These are phyloP conservation scores for Platyrinchus mystaceus DNA, from an alignment of 2,797 vertebrate species.

Conservation along the genomic window DNA sequence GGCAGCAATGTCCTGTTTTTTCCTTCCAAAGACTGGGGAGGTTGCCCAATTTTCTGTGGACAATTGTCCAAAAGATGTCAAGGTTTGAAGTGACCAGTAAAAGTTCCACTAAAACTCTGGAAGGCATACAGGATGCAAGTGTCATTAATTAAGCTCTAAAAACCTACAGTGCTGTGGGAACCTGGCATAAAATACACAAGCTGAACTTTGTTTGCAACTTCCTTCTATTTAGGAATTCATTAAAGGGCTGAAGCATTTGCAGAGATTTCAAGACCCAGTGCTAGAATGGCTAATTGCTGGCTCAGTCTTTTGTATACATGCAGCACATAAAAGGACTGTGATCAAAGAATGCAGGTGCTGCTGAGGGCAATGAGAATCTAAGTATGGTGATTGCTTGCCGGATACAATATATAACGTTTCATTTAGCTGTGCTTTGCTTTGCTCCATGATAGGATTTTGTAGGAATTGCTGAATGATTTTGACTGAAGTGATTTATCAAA, in stretches of 20 bases:
- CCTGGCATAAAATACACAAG: slow-evolving; percentile 57
- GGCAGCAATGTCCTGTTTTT: slow-evolving; percentile 29
- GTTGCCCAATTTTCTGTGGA: slow-evolving; percentile 55
- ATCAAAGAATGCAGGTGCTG: slow-evolving; percentile 69
- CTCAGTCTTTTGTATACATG: slow-evolving; percentile 49
- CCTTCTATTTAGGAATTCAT: slow-evolving; percentile 62
- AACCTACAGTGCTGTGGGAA: slow-evolving; percentile 77
- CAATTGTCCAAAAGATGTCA: slow-evolving; percentile 59
- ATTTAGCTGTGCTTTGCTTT: background rate
- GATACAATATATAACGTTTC: slow-evolving; percentile 27
- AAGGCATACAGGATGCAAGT: slow-evolving; percentile 68
- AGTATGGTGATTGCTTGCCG: slow-evolving; percentile 14
- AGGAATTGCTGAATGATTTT: slow-evolving; percentile 14
- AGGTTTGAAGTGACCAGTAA: slow-evolving; percentile 70
- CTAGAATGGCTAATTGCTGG: slow-evolving; percentile 64
- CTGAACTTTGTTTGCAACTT: slow-evolving; percentile 65
- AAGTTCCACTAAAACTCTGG: slow-evolving; percentile 65
- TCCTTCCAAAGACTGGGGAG: slow-evolving; percentile 34
- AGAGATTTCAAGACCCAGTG: slow-evolving; percentile 26
- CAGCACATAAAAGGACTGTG: slow-evolving; percentile 61
- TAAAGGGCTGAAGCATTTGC: slow-evolving; percentile 34
- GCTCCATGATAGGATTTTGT: background rate
- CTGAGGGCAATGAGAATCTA: slow-evolving; percentile 38
- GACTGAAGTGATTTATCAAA: slow-evolving; percentile 3
- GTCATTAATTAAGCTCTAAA: slow-evolving; percentile 73